These are phyloP conservation scores for Tenebrosternarchus preto DNA, from an alignment of 2,113 vertebrate genomes.

Conservation along the genomic window DNA sequence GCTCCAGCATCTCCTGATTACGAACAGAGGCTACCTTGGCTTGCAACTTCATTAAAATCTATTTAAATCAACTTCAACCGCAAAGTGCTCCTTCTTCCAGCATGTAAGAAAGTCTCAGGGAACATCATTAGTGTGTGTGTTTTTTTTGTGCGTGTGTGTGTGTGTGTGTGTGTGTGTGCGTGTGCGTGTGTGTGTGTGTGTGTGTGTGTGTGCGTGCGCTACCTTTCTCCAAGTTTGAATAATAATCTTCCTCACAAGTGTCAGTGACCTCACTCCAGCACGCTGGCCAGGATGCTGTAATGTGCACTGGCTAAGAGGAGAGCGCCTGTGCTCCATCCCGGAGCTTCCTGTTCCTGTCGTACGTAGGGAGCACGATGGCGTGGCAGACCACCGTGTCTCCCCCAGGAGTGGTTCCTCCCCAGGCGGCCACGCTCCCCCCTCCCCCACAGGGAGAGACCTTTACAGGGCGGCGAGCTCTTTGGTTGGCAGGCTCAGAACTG, in stretches of 20 bases:
- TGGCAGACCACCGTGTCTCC: slow-evolving; percentile 67
- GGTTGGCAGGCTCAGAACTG: slow-evolving; percentile 61
- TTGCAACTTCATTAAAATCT: slow-evolving; percentile 79
- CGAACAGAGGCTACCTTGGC: slow-evolving; percentile 71
- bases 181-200: slow-evolving; percentile 48
- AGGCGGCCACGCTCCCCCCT: slow-evolving; percentile 57
- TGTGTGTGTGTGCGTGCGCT: slow-evolving; percentile 52
- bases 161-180: slow-evolving; percentile 39
- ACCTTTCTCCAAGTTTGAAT: slow-evolving; percentile 70
- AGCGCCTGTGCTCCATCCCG: slow-evolving; percentile 65
- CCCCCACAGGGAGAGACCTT: slow-evolving; percentile 60
- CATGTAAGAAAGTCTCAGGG: slow-evolving; percentile 72
- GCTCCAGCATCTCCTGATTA: slow-evolving; percentile 71
- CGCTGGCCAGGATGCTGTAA: slow-evolving; percentile 68
- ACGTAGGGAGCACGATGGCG: slow-evolving; percentile 55
- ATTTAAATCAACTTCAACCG: slow-evolving; percentile 82
- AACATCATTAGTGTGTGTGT: slow-evolving; percentile 76
- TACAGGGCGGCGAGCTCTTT: slow-evolving; percentile 53
- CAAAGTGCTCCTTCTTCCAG: slow-evolving; percentile 70
- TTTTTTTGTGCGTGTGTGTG: no score
- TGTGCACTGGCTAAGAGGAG: slow-evolving; percentile 67
- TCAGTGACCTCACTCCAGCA: slow-evolving; percentile 69
- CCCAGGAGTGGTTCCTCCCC: slow-evolving; percentile 57
- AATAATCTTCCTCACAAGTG: slow-evolving; percentile 76
- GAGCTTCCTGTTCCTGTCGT: slow-evolving; percentile 66